Evolutionary conservation across 2,888 invertebrate genomes (phyloP), one percentile per base, ranked within the genome.

Genomic region (Coleophora deauratella): DNA sequence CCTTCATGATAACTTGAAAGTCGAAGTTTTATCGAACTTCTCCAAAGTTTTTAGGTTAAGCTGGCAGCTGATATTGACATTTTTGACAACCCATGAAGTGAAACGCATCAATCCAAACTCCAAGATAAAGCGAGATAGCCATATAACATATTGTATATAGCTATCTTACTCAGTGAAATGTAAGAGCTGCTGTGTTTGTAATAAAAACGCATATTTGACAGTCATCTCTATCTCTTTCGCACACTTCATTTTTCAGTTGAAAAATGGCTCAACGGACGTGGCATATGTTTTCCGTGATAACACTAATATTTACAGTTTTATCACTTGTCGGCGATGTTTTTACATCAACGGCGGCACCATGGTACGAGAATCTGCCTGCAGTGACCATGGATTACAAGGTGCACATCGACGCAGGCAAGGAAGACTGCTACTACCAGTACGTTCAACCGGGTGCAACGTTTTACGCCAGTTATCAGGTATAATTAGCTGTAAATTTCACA

Each of bases 351-450:
- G 88, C 89, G 31, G 86, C 88, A 55, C 93, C 93, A 68, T 94
- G 94, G 94, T 94, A 94, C 72, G 95, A 95, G 73, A 91, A 91
- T 54, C 77, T 94, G 42, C 97, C 97, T 9, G 97, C 97, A 9
- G 95, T 96, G 28, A 95, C 96, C 1, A 96, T 97, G 93, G 97
- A 97, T 69, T 98, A 98, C 71, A 97, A 97, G 82, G 94, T 98
- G 30, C 94, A 97, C 75, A 91, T 98, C 48, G 96, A 96, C 62
- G 94, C 97, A n/a, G 96, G 97, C 43, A 86, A 86, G 58, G 97
- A 97, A 78, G 97, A 98, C 66, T 98, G 98, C 79, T 98, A 97
- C 78, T 96, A 91, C 74, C 97, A 98, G 86, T 96, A 93, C 85
- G 96, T 97, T 44, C 94, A 96, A 62, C 91, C 93, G 42, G 95